Conservation (phyloP, 2,113 vertebrate genomes). For the Pycnonotus jocosus region DNA sequence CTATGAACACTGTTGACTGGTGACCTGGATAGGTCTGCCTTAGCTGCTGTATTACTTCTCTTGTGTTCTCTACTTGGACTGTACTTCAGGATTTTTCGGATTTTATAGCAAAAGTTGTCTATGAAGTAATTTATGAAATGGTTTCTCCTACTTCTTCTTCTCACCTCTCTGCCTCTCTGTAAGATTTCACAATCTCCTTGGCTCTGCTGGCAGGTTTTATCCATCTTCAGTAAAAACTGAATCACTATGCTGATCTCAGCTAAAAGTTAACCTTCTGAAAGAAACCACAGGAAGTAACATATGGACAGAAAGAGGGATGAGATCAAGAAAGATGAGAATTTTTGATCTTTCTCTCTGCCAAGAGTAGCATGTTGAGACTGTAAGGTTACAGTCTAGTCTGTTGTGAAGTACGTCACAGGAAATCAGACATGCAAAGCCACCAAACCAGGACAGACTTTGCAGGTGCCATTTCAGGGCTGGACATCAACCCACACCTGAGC, state of each 20-base stretch:
- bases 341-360: not conserved
- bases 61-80: not conserved
- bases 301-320: not conserved
- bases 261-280: not conserved
- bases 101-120: not conserved
- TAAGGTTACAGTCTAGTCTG: not conserved
- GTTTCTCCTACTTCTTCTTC: not conserved
- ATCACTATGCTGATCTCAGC: not conserved
- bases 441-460: not conserved
- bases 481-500: not conserved
- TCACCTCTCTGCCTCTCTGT: not conserved
- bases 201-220: not conserved
- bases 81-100: not conserved
- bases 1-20: not conserved
- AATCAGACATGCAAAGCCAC: not conserved
- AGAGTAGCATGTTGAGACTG: not conserved
- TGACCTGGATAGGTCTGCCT: not conserved
- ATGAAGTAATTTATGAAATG: not conserved
- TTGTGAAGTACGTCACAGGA: not conserved
- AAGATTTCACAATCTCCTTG: not conserved
- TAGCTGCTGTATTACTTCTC: not conserved
- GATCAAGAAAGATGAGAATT: not conserved
- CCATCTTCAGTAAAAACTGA: not conserved
- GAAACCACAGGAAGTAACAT: not conserved
- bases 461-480: not conserved